phyloP scores from a whole-genome alignment of 1,140 invertebrate genomes.

The Chironomus striatipennis region DNA sequence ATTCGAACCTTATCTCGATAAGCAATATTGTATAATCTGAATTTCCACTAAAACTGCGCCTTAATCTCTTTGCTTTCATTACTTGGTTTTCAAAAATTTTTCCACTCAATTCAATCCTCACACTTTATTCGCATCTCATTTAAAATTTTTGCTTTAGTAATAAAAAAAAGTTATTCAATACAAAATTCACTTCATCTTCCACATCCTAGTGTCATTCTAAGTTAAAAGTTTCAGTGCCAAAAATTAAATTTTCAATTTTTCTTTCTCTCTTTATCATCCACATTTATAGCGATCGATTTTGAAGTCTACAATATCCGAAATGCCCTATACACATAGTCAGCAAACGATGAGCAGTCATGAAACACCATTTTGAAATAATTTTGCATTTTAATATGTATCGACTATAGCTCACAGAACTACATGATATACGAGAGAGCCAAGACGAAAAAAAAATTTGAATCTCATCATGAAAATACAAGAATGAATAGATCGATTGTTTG shows the following conservation, averaged over 20 bases:
- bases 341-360: slow-evolving; percentile 18
- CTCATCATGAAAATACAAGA: too few relatives aligned
- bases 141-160: background rate
- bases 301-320: slow-evolving; percentile 4
- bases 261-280: background rate
- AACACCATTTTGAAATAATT: slow-evolving; percentile 20
- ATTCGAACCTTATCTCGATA: too few relatives aligned
- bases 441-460: too few relatives aligned
- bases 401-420: background rate
- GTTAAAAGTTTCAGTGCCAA: background rate
- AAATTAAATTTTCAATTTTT: background rate
- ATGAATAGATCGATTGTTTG: too few relatives aligned
- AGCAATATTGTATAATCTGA: too few relatives aligned
- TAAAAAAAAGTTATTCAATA: slow-evolving; percentile 10
- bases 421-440: too few relatives aligned
- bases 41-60: too few relatives aligned
- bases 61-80: too few relatives aligned
- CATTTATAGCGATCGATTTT: background rate
- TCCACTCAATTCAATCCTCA: background rate
- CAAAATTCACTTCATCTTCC: background rate
- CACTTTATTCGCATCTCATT: background rate
- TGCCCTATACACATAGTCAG: background rate
- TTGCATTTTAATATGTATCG: background rate
- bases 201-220: background rate
- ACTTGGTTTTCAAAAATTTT: background rate